Base-by-base conservation (phyloP, 2,888 invertebrate species). In the Bimastos eiseni region DNA sequence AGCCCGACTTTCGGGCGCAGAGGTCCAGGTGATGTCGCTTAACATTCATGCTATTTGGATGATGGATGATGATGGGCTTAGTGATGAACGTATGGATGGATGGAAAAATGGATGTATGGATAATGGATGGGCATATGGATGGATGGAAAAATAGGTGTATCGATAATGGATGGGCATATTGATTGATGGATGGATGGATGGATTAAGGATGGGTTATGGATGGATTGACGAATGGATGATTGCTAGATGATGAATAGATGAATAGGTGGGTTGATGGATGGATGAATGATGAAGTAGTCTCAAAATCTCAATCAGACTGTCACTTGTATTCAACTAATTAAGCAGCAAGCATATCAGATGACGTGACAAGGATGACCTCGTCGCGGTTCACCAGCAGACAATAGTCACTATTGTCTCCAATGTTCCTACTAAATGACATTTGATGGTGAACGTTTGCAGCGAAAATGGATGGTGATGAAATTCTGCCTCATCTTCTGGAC, bases 401-500 rank as follows among this genome's bases (percentile, higher is more conserved):
- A 70, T 70, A 70, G 70, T 70, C n/a, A n/a, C 70, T 2, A 70
- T 1, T 70, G 70, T 70, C n/a, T 30, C n/a, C n/a, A n/a, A n/a
- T n/a, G n/a, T n/a, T n/a, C n/a, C n/a, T 70, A n/a, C 13, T n/a
- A 13, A 70, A 30, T n/a, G 92, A n/a, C 11, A 11, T 70, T 70
- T 8, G 11, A 70, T n/a, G 30, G 94, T 34, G 34, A 88, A 19
- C 70, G 88, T 38, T 84, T 86, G 34, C 37, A 86, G 86, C 36
- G 86, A 86, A 36, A 36, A 21, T 37, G 86, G 93, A 93, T 92
- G 94, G 93, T 90, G 94, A 93, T 89, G 94, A 94, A 89, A 92
- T 95, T 89, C 92, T 95, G 91, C 94, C 95, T 0, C 90, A 94
- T 91, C 91, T 95, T 90, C 92, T 95, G 89, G 94, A 94, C 44